phyloP scores from a whole-genome alignment of 2,888 invertebrate species.

The Oeneis ivallda region DNA sequence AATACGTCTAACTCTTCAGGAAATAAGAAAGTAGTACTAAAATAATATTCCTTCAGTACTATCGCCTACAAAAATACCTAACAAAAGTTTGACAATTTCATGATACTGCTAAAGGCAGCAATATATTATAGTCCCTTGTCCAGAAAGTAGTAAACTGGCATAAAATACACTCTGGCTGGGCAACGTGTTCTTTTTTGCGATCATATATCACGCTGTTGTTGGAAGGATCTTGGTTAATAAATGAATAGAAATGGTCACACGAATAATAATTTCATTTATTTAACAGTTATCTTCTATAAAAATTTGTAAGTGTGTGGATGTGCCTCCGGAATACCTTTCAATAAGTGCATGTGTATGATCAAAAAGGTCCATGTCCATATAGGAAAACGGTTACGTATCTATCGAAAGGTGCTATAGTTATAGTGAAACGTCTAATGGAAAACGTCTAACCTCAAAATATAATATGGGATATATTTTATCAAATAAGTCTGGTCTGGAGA shows the following conservation, averaged over 20 bases:
- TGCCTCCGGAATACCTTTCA: too few relatives aligned
- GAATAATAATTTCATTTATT: background rate
- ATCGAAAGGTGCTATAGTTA: too few relatives aligned
- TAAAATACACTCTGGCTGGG: slow-evolving; percentile 14
- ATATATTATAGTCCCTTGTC: slow-evolving; percentile 19
- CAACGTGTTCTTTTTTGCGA: slow-evolving; percentile 12
- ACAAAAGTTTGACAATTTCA: slow-evolving; percentile 10
- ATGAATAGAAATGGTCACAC: slow-evolving; percentile 8
- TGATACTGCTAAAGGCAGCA: slow-evolving; percentile 11
- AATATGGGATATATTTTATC: too few relatives aligned
- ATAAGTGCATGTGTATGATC: background rate
- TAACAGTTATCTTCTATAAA: too few relatives aligned
- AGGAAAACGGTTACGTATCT: too few relatives aligned
- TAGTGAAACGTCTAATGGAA: too few relatives aligned
- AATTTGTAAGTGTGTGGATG: too few relatives aligned
- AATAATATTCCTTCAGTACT: background rate
- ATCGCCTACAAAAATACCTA: background rate
- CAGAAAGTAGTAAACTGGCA: slow-evolving; percentile 19
- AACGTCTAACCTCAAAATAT: too few relatives aligned
- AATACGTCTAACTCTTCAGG: too few relatives aligned
- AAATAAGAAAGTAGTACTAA: too few relatives aligned
- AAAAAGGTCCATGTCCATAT: too few relatives aligned
- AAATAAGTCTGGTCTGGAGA: too few relatives aligned
- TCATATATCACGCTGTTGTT: slow-evolving; percentile 17
- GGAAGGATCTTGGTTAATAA: slow-evolving; percentile 16